Evolutionary conservation across 2,113 vertebrate genomes (phyloP).

Genomic region (Irena cyanogastra): DNA sequence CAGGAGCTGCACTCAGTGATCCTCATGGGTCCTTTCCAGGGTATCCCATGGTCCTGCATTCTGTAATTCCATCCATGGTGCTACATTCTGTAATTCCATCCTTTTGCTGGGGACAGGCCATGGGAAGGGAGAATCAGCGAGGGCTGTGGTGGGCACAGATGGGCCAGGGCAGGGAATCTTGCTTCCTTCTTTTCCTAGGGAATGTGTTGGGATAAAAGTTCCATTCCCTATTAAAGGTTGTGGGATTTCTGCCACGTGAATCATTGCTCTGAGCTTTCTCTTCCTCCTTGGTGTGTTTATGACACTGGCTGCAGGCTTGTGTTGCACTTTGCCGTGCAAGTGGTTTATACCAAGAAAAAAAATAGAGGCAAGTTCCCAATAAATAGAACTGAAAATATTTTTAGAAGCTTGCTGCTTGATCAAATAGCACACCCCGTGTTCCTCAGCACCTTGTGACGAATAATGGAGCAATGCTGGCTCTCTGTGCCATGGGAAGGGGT

Average conservation of each 20-base stretch:
- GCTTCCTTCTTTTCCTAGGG: background rate
- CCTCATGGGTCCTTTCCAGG: background rate
- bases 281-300: background rate
- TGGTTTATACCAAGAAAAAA: background rate
- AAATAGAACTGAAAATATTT: conserved; percentile 30
- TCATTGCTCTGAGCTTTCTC: background rate
- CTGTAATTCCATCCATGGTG: background rate
- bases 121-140: background rate
- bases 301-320: background rate
- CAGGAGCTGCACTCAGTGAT: background rate
- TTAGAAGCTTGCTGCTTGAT: conserved; percentile 26
- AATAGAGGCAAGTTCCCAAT: background rate
- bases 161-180: background rate
- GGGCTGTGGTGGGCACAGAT: background rate
- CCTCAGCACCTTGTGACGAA: conserved; percentile 15
- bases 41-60: rapidly evolving
- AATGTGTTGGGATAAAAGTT: background rate
- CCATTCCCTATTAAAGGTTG: background rate
- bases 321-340: background rate
- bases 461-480: background rate
- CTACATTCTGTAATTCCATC: background rate
- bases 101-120: background rate
- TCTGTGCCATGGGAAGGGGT: background rate
- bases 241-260: background rate
- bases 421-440: background rate